phyloP scores from a whole-genome alignment of 2,797 vertebrate species.

The Scleropages formosus region DNA sequence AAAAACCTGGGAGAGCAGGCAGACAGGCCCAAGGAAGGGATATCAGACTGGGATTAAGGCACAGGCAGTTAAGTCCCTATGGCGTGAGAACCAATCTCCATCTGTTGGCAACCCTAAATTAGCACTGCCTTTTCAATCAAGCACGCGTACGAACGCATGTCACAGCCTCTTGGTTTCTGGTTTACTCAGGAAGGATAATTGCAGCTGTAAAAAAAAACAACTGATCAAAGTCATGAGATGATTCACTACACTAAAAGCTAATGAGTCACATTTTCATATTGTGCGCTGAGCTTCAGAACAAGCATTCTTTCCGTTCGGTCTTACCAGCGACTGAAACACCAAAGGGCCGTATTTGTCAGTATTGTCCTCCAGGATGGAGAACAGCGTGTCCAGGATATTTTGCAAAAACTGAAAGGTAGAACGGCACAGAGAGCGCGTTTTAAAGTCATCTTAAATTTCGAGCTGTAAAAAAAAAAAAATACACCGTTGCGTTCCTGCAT shows the following conservation, averaged over 20 bases:
- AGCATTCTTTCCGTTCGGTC: slow-evolving; percentile 39
- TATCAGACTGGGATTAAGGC: neutral
- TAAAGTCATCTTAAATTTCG: neutral
- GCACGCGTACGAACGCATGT: neutral
- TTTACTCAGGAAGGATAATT: neutral
- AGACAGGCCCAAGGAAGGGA: neutral
- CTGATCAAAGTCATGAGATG: neutral
- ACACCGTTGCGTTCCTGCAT: neutral
- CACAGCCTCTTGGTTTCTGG: neutral
- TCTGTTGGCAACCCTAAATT: no score
- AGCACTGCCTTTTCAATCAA: no score
- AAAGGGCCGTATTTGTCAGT: slow-evolving; percentile 96
- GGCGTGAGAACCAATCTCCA: no score
- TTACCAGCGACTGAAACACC: slow-evolving; percentile 98
- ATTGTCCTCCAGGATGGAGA: slow-evolving; percentile 97
- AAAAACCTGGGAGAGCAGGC: slow-evolving; percentile 77
- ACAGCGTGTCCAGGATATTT: slow-evolving; percentile 95
- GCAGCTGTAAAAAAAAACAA: neutral
- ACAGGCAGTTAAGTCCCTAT: neutral
- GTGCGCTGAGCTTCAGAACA: neutral
- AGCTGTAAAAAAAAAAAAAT: neutral
- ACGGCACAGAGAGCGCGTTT: neutral
- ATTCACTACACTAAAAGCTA: neutral
- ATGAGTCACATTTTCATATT: neutral
- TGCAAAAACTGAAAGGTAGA: slow-evolving; percentile 83